phyloP scores from a whole-genome alignment of 2,888 invertebrate genomes.

The Chaetogeoica ovagalla region DNA sequence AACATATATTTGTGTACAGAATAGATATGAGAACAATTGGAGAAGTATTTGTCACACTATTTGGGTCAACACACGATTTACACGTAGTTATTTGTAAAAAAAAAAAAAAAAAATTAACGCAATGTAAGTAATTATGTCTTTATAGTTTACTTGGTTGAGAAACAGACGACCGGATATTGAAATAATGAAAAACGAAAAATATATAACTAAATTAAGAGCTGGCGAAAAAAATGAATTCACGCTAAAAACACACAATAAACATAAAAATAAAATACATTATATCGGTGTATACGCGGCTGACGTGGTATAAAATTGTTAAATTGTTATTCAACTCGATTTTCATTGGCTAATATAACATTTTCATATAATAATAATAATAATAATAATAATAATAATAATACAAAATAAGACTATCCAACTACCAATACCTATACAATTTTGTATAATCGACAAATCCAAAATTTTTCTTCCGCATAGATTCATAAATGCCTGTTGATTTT shows the following conservation, averaged over 20 bases:
- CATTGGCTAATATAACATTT: too few species aligned
- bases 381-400: background rate
- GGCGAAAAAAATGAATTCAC: background rate
- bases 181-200: constrained; percentile 13
- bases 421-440: too few species aligned
- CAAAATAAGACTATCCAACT: too few species aligned
- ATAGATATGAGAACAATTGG: constrained; percentile 32
- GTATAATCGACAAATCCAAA: too few species aligned
- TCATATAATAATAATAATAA: background rate
- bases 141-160: constrained; percentile 25
- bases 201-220: background rate
- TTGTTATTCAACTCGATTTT: background rate
- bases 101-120: too few species aligned
- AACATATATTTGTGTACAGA: constrained; percentile 12
- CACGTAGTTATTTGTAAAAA: constrained; percentile 5
- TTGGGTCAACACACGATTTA: constrained; percentile 9
- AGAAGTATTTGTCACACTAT: constrained; percentile 19
- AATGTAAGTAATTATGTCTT: background rate
- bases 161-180: constrained; percentile 17
- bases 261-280: constrained; percentile 22
- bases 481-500: too few species aligned
- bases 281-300: constrained; percentile 9
- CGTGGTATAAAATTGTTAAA: constrained; percentile 9
- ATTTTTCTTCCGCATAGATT: too few species aligned
- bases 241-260: background rate